phyloP scores from a whole-genome alignment of 2,113 vertebrate genomes.

The Excalfactoria chinensis region DNA sequence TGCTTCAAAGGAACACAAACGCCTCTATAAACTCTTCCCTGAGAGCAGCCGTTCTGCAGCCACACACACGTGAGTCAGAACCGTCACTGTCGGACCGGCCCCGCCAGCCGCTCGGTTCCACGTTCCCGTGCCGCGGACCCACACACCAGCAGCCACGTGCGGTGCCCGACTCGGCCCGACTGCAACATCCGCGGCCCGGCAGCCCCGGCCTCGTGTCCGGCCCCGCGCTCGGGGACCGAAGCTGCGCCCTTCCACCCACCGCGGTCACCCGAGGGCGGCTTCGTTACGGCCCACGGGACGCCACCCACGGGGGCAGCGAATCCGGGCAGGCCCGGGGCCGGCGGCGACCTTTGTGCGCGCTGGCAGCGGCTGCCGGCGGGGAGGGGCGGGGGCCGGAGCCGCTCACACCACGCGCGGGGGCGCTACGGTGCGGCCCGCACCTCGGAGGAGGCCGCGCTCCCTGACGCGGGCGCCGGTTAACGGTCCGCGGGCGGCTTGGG shows the following conservation, averaged over 20 bases:
- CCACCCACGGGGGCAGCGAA: not conserved
- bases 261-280: too few relatives aligned
- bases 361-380: too few relatives aligned
- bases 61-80: not conserved
- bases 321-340: not conserved
- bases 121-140: too few relatives aligned
- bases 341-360: too few relatives aligned
- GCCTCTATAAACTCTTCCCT: rapidly evolving
- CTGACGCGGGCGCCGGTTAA: not conserved
- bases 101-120: rapidly evolving
- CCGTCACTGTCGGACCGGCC: not conserved
- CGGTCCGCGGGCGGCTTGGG: not conserved
- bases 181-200: too few relatives aligned
- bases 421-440: not conserved
- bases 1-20: rapidly evolving
- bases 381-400: not conserved
- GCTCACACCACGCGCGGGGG: not conserved
- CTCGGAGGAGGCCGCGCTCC: not conserved
- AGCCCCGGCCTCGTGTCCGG: too few relatives aligned
- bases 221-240: too few relatives aligned
- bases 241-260: too few relatives aligned
- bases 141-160: not conserved
- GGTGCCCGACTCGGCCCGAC: too few relatives aligned
- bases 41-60: not conserved
- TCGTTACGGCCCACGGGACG: not conserved